phyloP scores from a whole-genome alignment of 2,888 invertebrate species.

The Mythimna pallens region DNA sequence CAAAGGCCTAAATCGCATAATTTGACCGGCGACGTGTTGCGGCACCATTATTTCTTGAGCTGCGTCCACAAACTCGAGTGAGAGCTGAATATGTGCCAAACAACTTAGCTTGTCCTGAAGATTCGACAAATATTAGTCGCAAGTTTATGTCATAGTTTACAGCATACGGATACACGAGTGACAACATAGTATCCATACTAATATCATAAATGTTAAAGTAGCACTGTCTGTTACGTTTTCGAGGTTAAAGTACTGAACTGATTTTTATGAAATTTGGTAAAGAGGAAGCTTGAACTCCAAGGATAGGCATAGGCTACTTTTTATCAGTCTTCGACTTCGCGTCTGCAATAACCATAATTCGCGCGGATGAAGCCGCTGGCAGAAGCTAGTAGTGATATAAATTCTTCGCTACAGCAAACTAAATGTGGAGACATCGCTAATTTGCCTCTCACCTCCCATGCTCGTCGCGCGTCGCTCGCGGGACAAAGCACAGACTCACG shows the following conservation, averaged over 20 bases:
- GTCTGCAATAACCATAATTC: too few species aligned
- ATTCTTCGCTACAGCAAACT: conserved; percentile 25
- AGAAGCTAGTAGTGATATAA: conserved; percentile 10
- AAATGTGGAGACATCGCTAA: conserved; percentile 38
- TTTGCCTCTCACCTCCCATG: conserved; percentile 27
- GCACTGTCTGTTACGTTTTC: too few species aligned
- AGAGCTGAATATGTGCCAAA: conserved; percentile 32
- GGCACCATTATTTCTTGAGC: conserved; percentile 62
- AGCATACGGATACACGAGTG: conserved; percentile 5
- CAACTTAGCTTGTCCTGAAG: conserved; percentile 29
- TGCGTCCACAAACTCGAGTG: conserved; percentile 39
- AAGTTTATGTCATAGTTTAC: conserved; percentile 1
- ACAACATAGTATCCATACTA: background rate
- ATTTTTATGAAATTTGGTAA: too few species aligned
- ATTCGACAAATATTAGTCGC: conserved; percentile 4
- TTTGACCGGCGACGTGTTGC: conserved; percentile 71
- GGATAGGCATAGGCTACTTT: too few species aligned
- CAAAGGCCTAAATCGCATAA: conserved; percentile 73
- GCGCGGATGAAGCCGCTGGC: too few species aligned
- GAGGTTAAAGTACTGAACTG: too few species aligned
- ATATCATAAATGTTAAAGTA: too few species aligned
- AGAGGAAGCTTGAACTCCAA: too few species aligned
- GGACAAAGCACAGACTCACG: conserved; percentile 43
- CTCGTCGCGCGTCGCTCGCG: conserved; percentile 13
- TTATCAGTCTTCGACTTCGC: too few species aligned